Evolutionary conservation across 2,797 vertebrate genomes (phyloP).

Genomic region (Aselliscus stoliczkanus): DNA sequence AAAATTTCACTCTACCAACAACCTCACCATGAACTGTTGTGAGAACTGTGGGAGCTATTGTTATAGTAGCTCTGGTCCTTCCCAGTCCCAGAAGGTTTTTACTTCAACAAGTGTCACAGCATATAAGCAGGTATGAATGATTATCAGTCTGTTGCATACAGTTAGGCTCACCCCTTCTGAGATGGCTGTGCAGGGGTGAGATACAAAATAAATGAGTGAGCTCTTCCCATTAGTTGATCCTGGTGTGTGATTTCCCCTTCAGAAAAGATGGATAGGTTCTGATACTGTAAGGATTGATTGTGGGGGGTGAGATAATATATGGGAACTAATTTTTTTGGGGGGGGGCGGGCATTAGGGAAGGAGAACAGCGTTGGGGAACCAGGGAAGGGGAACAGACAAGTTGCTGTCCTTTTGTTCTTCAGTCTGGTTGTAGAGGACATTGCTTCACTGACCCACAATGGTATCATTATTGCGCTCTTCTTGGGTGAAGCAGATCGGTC

Average conservation of each 20-base stretch:
- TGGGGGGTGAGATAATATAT: background rate
- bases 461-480: too few species aligned
- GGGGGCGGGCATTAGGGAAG: too few species aligned
- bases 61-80: slow-evolving; percentile 86
- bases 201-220: background rate
- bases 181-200: background rate
- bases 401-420: too few species aligned
- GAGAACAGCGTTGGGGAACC: too few species aligned
- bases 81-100: slow-evolving; percentile 89
- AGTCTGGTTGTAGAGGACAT: too few species aligned
- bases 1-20: slow-evolving; percentile 90
- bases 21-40: slow-evolving; percentile 91
- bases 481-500: too few species aligned
- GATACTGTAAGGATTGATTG: background rate
- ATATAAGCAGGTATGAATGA: slow-evolving; percentile 88
- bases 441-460: too few species aligned
- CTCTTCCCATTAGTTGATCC: background rate
- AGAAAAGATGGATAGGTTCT: background rate
- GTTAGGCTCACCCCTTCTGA: background rate
- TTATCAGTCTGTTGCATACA: background rate
- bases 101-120: slow-evolving; percentile 84
- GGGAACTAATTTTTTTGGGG: background rate
- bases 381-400: too few species aligned
- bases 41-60: slow-evolving; percentile 89
- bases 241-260: background rate